A percentile compares a stretch with the other conserved stretches of the same genome.
Evolutionary conservation across 2,888 invertebrate species (phyloP).

Genomic region (Andrena hattorfiana): DNA sequence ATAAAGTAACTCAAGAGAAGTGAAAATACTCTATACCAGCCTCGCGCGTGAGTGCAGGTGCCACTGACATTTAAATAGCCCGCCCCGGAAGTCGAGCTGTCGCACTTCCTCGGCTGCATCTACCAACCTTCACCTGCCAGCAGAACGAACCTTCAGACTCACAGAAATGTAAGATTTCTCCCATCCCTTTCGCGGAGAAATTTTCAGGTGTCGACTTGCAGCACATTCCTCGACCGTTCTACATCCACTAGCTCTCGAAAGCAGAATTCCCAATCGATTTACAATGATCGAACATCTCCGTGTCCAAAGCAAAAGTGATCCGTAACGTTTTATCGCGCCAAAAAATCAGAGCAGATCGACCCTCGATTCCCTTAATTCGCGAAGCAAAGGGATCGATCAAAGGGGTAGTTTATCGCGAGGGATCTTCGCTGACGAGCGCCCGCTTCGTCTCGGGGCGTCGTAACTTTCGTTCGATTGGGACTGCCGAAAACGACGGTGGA

Average conservation of each 20-base stretch:
- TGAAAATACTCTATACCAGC: too few species aligned
- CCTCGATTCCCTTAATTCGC: background rate
- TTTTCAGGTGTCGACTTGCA: background rate
- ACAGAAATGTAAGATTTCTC: background rate
- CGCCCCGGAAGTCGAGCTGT: background rate
- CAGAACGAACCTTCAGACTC: background rate
- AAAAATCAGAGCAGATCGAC: background rate
- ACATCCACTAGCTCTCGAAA: background rate
- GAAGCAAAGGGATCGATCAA: background rate
- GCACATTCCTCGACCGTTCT: background rate
- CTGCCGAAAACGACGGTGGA: background rate
- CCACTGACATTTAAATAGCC: background rate
- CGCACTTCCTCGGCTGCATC: background rate
- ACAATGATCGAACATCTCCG: background rate
- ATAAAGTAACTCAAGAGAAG: too few species aligned
- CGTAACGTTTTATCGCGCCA: background rate
- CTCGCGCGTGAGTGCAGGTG: background rate
- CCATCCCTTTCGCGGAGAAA: background rate
- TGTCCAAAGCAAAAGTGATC: background rate
- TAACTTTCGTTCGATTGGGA: constrained; percentile 13
- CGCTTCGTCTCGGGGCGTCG: too few species aligned
- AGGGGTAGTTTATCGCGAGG: background rate
- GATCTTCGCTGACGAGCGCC: background rate
- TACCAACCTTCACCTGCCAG: background rate
- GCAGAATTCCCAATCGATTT: background rate